Evolutionary conservation across 2,888 invertebrate genomes (phyloP), one percentile per base, ranked within the genome.

Genomic region (Eupithecia subumbrata): DNA sequence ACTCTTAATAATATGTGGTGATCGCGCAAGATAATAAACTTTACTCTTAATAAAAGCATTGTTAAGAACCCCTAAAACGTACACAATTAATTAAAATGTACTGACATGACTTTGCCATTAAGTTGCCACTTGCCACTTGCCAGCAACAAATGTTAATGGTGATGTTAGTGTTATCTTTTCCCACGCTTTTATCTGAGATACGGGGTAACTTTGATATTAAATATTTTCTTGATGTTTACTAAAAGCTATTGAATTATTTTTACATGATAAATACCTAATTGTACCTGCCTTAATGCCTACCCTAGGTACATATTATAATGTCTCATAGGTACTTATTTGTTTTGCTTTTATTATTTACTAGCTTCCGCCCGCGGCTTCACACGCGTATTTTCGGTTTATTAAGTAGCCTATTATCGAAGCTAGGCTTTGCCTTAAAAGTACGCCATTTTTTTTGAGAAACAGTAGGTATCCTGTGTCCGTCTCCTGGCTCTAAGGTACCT

Each of bases 151-250:
- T 22, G 37, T 14, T 43, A 66, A 66, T 66, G n/a, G 5, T n/a
- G 37, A 8, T 66, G 63, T 30, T 7, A 25, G 12, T 40, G 18
- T 67, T 67, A 37, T 67, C 67, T 40, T 40, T 67, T 67, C 37
- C 37, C 67, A 67, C 67, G 67, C 68, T 43, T 68, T 43, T 68
- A 68, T 43, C 68, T 45, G 66, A 63, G 63, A 40, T 67, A 67
- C 12, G 66, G 16, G 40, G 16, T 18, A 67, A 34, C 63, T 56
- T 22, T 11, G 1, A 60, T 25, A 60, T 25, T 60, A 60, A 60
- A 25, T 60, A 30, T 18, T 64, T 34, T 16, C 12, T 34, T 34
- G 34, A 64, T 34, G 34, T 34, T 34, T 11, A 64, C 9, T 18
- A 1, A 34, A 34, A 22, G 34, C 64, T 64, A 34, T 64, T 34